Evolutionary conservation across 2,113 vertebrate species (phyloP).

Genomic region (Heliornis fulica): DNA sequence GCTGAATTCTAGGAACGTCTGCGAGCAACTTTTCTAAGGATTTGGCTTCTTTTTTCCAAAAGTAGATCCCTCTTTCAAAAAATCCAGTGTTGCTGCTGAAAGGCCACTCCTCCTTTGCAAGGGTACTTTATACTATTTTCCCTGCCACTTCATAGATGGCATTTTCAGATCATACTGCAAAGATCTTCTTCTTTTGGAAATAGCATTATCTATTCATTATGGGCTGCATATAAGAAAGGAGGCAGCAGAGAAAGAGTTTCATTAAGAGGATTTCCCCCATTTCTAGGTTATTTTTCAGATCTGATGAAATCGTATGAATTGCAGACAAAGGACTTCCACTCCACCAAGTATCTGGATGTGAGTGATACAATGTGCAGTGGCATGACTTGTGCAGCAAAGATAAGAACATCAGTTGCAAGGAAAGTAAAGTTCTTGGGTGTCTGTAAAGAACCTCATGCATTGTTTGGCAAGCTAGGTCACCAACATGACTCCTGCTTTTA

Average conservation of each 20-base stretch:
- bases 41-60: not conserved
- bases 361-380: not conserved
- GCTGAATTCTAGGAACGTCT: slow-evolving; percentile 17
- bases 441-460: not conserved
- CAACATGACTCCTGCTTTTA: not conserved
- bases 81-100: not conserved
- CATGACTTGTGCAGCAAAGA: not conserved
- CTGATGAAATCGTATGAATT: not conserved
- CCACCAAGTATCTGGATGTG: not conserved
- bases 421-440: not conserved
- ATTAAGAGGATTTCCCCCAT: not conserved
- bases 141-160: not conserved
- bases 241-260: not conserved
- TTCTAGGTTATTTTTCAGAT: not conserved
- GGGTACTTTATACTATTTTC: not conserved
- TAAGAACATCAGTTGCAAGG: not conserved
- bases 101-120: not conserved
- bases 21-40: not conserved
- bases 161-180: not conserved
- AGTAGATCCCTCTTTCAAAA: not conserved
- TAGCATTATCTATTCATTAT: not conserved
- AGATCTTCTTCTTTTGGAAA: not conserved
- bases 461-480: not conserved
- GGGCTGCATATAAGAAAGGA: not conserved
- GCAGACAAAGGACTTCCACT: not conserved